Evolutionary conservation across 2,113 vertebrate species (phyloP), one percentile per base, ranked within the genome.

Genomic region (Vidua macroura): DNA sequence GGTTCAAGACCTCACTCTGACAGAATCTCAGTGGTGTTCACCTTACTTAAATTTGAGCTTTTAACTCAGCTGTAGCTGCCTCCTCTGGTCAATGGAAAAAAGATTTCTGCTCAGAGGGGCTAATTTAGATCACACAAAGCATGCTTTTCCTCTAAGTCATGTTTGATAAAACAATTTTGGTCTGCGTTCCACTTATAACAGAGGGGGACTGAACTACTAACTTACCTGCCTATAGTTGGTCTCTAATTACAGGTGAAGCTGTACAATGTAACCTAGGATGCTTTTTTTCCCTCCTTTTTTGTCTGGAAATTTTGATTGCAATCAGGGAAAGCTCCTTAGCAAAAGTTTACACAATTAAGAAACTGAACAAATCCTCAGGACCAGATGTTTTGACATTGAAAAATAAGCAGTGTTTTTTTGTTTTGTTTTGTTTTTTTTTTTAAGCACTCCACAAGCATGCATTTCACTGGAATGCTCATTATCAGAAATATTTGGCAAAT

Each of bases 91-190:
- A 66, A 48, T 44, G 39, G 60, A 48, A 83, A 86, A 92, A 83
- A 88, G 27, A 77, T 70, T 86, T 92, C 64, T 67, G 60, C 28
- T 55, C 56, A 60, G 69, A 96, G 86, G 67, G 48, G 39, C n/a
- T 74, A 90, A 92, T 74, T 67, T 60, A 94, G 88, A 88, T 39
- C 59, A 63, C 39, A 46, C 25, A 86, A 80, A 48, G 48, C 18
- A 86, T 27, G 30, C 27, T 88, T 77, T 94, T 92, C 76, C 72
- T 94, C 76, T 86, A 92, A 92, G 80, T 74, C 60, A 88, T 33
- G 68, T 90, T 70, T 92, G 68, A 86, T 70, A 81, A 90, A 86
- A 70, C 35, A 35, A 28, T 69, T 80, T 80, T 3, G 2, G 46
- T 24, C 70, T 33, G 18, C 44, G 51, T 43, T 84, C 64, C 49